phyloP scores from a whole-genome alignment of 1,140 invertebrate genomes.

The Paramacrobiotus metropolitanus region DNA sequence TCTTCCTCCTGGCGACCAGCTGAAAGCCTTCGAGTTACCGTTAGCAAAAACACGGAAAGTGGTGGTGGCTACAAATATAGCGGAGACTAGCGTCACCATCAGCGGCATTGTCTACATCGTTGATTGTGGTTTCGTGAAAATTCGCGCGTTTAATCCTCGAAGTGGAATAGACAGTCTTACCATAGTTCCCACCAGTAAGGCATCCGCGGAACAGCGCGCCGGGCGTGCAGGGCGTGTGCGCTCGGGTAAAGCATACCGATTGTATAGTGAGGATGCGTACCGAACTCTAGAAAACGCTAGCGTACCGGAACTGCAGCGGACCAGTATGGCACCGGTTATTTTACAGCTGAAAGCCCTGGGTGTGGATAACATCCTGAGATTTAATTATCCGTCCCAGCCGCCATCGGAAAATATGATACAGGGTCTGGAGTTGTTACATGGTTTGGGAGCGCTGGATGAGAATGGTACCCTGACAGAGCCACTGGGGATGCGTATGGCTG shows the following conservation, averaged over 20 bases:
- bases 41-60: slow-evolving; percentile 61
- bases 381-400: slow-evolving; percentile 35
- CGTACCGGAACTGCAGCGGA: slow-evolving; percentile 76
- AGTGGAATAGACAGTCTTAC: slow-evolving; percentile 62
- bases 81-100: slow-evolving; percentile 81
- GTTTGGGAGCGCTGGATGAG: slow-evolving; percentile 54
- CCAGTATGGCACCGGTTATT: slow-evolving; percentile 56
- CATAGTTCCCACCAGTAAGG: slow-evolving; percentile 57
- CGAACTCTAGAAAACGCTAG: slow-evolving; percentile 39
- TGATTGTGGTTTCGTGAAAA: slow-evolving; percentile 90
- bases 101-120: slow-evolving; percentile 58
- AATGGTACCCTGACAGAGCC: slow-evolving; percentile 51
- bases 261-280: slow-evolving; percentile 44
- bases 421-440: slow-evolving; percentile 58
- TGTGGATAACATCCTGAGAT: slow-evolving; percentile 50
- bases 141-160: slow-evolving; percentile 61
- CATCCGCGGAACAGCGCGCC: slow-evolving; percentile 68
- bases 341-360: slow-evolving; percentile 83
- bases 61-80: slow-evolving; percentile 85
- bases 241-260: slow-evolving; percentile 49
- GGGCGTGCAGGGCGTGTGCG: slow-evolving; percentile 65
- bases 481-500: slow-evolving; percentile 62
- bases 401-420: slow-evolving; percentile 60
- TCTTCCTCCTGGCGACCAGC: slow-evolving; percentile 51
- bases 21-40: slow-evolving; percentile 61